Evolutionary conservation across 2,797 vertebrate species (phyloP).

Genomic region (Salarias fasciatus): DNA sequence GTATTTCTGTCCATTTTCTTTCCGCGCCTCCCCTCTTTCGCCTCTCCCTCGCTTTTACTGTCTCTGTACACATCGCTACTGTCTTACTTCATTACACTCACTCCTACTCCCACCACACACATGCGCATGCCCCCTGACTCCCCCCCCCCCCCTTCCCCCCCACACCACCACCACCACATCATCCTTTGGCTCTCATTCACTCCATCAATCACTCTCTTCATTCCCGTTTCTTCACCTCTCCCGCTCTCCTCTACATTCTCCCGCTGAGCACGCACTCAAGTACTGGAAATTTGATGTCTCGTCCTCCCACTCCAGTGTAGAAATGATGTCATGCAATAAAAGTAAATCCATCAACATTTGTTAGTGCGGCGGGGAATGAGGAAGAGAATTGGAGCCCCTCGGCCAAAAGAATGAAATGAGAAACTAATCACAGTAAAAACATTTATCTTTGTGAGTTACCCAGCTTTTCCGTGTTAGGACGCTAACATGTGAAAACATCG

Average conservation of each 20-base stretch:
- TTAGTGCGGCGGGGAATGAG: constrained; percentile 41
- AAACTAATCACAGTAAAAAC: constrained; percentile 66
- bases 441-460: constrained; percentile 59
- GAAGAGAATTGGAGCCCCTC: constrained; percentile 39
- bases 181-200: constrained; percentile 65
- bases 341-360: constrained; percentile 67
- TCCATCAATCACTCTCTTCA: constrained; percentile 68
- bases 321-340: constrained; percentile 67
- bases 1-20: constrained; percentile 35
- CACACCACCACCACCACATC: too few relatives aligned
- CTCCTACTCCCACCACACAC: constrained; percentile 58
- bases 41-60: constrained; percentile 17
- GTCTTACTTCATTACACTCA: constrained; percentile 74
- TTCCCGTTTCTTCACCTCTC: constrained; percentile 58
- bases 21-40: background rate
- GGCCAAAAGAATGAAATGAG: constrained; percentile 54
- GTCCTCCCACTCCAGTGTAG: constrained; percentile 50
- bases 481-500: constrained; percentile 39
- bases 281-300: constrained; percentile 62
- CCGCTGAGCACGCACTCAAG: constrained; percentile 35
- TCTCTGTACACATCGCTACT: constrained; percentile 58
- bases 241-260: constrained; percentile 36
- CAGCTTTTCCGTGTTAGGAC: constrained; percentile 29
- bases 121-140: constrained; percentile 59
- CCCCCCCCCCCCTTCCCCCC: constrained; percentile 15